phyloP scores from a whole-genome alignment of 2,113 vertebrate species.

The Sapayoa aenigma region DNA sequence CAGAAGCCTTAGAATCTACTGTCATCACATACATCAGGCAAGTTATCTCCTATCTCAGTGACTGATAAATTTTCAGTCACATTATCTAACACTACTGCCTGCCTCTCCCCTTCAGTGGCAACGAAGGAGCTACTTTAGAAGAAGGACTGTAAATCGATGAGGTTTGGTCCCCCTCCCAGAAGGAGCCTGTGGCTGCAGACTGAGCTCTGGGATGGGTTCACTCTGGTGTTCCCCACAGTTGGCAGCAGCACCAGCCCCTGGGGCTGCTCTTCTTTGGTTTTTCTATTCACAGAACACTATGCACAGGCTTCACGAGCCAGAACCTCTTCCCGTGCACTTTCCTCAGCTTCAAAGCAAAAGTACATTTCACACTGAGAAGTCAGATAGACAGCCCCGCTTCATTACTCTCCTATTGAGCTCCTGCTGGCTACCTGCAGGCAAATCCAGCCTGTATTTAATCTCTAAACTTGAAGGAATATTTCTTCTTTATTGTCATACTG shows the following conservation, averaged over 20 bases:
- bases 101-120: neutral
- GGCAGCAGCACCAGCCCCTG: neutral
- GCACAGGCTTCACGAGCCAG: neutral
- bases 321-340: neutral
- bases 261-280: neutral
- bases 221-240: neutral
- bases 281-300: neutral
- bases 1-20: neutral
- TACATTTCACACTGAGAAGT: neutral
- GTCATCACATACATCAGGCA: neutral
- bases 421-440: neutral
- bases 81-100: neutral
- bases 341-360: neutral
- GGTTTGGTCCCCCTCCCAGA: neutral
- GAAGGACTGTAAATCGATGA: neutral
- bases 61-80: neutral
- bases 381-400: neutral
- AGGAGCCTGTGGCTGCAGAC: neutral
- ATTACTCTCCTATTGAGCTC: neutral
- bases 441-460: neutral
- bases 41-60: neutral
- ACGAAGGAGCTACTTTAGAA: neutral
- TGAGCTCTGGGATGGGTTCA: neutral
- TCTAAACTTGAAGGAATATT: neutral
- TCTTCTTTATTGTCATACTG: neutral